These are phyloP conservation scores for Scopus umbretta DNA, from an alignment of 2,113 vertebrate genomes.

Conservation along the genomic window DNA sequence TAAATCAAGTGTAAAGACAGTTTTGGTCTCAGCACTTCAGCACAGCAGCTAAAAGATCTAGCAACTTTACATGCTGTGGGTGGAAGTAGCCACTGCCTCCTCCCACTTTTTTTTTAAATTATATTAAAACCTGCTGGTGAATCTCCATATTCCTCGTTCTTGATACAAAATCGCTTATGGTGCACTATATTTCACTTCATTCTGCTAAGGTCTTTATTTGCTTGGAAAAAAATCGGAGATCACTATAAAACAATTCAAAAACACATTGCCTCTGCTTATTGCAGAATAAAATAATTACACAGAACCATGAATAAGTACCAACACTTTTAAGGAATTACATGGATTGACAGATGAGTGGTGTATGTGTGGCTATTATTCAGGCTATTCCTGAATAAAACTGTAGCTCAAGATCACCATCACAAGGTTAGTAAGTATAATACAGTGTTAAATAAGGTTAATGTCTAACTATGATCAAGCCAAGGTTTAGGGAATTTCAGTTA, in stretches of 20 bases:
- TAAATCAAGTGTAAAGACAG: background rate
- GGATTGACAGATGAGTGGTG: background rate
- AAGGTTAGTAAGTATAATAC: background rate
- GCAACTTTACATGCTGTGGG: background rate
- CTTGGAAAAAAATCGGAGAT: background rate
- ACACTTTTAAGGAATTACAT: background rate
- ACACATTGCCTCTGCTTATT: background rate
- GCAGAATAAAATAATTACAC: background rate
- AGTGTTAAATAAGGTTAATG: background rate
- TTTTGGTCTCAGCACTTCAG: background rate
- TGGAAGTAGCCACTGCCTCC: background rate
- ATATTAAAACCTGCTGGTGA: background rate
- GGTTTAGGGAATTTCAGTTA: background rate
- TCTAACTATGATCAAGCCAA: background rate
- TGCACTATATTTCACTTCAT: background rate
- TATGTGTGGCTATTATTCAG: rapidly evolving
- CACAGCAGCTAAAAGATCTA: background rate
- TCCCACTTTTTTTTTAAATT: background rate
- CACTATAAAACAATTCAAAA: background rate
- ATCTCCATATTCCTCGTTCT: background rate
- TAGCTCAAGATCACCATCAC: background rate
- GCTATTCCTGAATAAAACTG: background rate
- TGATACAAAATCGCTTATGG: rapidly evolving
- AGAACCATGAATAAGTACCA: background rate
- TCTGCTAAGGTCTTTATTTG: background rate